Evolutionary conservation across 2,797 vertebrate genomes (phyloP).

Genomic region (Hydrolagus colliei): DNA sequence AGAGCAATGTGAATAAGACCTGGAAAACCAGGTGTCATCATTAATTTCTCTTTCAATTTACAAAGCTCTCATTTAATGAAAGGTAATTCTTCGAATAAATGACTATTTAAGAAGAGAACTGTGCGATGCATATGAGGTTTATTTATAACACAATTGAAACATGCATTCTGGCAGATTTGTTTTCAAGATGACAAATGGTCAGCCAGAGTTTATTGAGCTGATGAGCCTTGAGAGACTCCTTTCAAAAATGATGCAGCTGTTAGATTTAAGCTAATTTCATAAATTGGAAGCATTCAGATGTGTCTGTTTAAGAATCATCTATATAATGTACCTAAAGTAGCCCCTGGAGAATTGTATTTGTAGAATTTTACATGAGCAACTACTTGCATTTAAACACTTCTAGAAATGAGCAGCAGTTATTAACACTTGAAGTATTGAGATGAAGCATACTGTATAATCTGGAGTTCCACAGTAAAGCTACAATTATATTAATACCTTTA

Average conservation of each 20-base stretch:
- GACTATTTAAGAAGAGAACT: not conserved
- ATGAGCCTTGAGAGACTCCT: constrained; percentile 63
- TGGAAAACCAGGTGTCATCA: not conserved
- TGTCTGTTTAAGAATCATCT: constrained; percentile 45
- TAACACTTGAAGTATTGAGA: not conserved
- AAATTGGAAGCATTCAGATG: constrained; percentile 52
- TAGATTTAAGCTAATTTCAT: constrained; percentile 64
- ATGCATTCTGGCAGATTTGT: constrained; percentile 52
- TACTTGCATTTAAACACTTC: not conserved
- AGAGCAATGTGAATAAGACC: not conserved
- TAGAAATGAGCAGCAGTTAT: not conserved
- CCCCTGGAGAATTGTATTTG: constrained; percentile 47
- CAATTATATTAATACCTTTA: not conserved
- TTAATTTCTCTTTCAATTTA: not conserved
- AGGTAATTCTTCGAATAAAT: not conserved
- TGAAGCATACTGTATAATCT: not conserved
- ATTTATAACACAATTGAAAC: constrained; percentile 28
- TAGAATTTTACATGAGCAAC: constrained; percentile 50
- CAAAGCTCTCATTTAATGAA: not conserved
- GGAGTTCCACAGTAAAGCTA: not conserved
- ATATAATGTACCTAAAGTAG: constrained; percentile 44
- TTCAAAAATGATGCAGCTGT: constrained; percentile 69
- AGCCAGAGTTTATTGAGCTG: constrained; percentile 50
- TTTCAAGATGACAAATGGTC: constrained; percentile 68
- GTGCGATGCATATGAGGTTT: not conserved